Percentiles rank a stretch among this genome's conserved stretches.
Conservation (phyloP, 1,140 invertebrate genomes). For the Papilio helenus region DNA sequence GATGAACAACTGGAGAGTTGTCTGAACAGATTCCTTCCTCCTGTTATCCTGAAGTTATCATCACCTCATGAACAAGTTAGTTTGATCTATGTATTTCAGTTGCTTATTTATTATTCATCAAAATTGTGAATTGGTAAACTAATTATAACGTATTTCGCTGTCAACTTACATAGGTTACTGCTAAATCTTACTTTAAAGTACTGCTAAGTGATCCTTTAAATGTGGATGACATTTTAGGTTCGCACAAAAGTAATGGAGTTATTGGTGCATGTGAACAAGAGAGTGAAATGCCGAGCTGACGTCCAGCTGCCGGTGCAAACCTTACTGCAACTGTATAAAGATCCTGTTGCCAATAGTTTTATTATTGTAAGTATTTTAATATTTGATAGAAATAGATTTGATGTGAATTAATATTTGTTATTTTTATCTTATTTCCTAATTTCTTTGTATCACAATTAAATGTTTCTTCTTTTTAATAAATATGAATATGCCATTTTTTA, state of each 20-base stretch:
- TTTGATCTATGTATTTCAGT: background rate
- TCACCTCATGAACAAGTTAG: constrained; percentile 92
- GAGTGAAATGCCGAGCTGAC: constrained; percentile 91
- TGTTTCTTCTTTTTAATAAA: no score
- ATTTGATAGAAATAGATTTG: background rate
- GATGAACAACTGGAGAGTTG: constrained; percentile 94
- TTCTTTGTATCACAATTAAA: no score
- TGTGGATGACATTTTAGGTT: constrained; percentile 57
- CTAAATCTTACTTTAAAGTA: background rate
- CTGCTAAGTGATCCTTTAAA: background rate
- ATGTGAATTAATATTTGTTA: background rate
- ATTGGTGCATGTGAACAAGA: constrained; percentile 95
- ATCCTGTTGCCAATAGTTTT: constrained; percentile 91
- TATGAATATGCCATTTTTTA: no score
- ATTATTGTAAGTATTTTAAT: constrained; percentile 87
- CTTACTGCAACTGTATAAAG: constrained; percentile 91
- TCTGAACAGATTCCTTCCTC: constrained; percentile 93
- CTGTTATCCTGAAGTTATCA: constrained; percentile 94
- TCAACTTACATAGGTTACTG: background rate
- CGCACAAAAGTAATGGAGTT: constrained; percentile 94
- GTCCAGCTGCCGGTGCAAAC: constrained; percentile 95
- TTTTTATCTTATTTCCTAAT: no score
- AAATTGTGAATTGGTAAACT: background rate
- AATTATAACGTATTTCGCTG: background rate
- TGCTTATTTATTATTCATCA: constrained; percentile 26